Evolutionary conservation across 2,113 vertebrate species (phyloP).

Genomic region (Neodon shergylaensis): DNA sequence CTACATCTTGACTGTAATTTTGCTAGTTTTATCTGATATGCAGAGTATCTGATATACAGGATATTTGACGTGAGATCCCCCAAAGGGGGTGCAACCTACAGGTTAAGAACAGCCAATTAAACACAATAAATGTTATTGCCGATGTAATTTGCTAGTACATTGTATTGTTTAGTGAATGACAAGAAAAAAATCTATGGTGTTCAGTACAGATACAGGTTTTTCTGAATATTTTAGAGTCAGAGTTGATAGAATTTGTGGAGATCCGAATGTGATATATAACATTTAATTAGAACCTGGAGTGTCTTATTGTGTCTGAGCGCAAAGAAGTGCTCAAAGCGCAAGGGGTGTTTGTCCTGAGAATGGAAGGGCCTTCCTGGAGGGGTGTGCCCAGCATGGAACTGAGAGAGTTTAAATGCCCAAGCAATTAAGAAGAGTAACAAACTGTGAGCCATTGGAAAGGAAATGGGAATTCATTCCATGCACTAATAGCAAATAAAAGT

Average conservation of each 20-base stretch:
- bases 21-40: background rate
- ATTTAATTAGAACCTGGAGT: background rate
- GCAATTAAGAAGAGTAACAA: background rate
- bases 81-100: background rate
- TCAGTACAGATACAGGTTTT: background rate
- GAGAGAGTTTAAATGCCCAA: background rate
- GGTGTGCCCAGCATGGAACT: background rate
- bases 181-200: background rate
- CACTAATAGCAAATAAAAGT: background rate
- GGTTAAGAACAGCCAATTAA: background rate
- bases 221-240: background rate
- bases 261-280: background rate
- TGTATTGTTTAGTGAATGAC: background rate
- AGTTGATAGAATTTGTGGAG: background rate
- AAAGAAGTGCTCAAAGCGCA: background rate
- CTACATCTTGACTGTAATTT: background rate
- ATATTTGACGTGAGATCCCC: background rate
- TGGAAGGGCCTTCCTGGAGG: background rate
- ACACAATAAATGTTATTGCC: background rate
- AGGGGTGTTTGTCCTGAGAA: fast-evolving
- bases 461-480: background rate
- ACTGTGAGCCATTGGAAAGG: background rate
- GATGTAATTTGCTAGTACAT: background rate
- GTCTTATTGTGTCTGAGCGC: background rate
- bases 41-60: background rate